Conservation (phyloP, 2,113 vertebrate genomes). For the Hippocampus comes region DNA sequence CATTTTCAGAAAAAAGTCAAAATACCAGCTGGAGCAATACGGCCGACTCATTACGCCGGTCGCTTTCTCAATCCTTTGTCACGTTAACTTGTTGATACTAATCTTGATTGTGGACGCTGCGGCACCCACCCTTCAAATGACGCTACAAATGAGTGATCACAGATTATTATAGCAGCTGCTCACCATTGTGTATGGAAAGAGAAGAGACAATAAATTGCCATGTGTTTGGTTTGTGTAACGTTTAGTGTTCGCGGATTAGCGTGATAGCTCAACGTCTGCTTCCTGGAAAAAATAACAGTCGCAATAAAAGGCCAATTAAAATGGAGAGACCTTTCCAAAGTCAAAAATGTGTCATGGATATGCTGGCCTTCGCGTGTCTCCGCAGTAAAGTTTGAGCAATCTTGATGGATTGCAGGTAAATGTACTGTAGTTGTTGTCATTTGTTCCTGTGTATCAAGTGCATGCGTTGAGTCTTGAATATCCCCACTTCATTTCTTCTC, state of each 20-base stretch:
- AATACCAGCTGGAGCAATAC: conserved; percentile 1
- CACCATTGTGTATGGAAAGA: not conserved
- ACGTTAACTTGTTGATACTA: not conserved
- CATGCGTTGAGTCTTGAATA: too few relatives aligned
- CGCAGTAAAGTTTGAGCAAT: too few relatives aligned
- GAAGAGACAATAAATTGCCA: not conserved
- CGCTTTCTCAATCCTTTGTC: not conserved
- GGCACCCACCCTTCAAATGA: not conserved
- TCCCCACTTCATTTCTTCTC: too few relatives aligned
- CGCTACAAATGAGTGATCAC: not conserved
- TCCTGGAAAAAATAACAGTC: too few relatives aligned
- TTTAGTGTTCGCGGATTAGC: not conserved
- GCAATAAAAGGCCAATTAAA: too few relatives aligned
- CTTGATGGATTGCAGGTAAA: too few relatives aligned
- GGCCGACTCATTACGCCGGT: not conserved
- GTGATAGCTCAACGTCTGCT: too few relatives aligned
- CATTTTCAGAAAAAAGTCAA: not conserved
- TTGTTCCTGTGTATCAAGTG: too few relatives aligned
- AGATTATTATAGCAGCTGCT: not conserved
- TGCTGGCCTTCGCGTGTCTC: too few relatives aligned
- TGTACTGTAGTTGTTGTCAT: too few relatives aligned
- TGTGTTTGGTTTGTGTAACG: not conserved
- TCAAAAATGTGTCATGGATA: too few relatives aligned
- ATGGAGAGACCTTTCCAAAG: too few relatives aligned
- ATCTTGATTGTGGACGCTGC: not conserved